Conservation (phyloP, 2,113 vertebrate genomes). For the Urocynchramus pylzowi region DNA sequence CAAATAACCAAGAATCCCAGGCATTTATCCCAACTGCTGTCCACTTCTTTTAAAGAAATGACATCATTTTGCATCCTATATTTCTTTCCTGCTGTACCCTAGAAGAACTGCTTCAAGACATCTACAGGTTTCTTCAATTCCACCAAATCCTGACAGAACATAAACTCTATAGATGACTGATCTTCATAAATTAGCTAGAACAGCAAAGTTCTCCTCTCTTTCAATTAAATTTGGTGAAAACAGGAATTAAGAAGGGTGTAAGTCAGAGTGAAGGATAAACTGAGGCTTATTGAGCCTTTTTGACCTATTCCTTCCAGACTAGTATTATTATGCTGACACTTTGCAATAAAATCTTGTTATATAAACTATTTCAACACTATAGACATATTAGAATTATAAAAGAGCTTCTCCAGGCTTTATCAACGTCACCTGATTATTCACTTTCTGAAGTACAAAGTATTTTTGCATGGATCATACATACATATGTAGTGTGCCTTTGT, state of each 20-base stretch:
- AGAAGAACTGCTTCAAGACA: background rate
- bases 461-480: background rate
- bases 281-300: slow-evolving; percentile 41
- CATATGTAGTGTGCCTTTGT: slow-evolving; percentile 35
- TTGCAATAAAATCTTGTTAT: slow-evolving; percentile 46
- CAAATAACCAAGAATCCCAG: background rate
- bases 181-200: background rate
- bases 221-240: slow-evolving; percentile 27
- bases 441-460: slow-evolving; percentile 21
- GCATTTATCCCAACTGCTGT: background rate
- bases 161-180: background rate
- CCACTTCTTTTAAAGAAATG: background rate
- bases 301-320: slow-evolving; percentile 56
- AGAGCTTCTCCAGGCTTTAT: slow-evolving; percentile 32
- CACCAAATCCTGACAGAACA: background rate
- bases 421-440: slow-evolving; percentile 20
- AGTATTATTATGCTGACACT: slow-evolving; percentile 32
- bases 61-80: background rate
- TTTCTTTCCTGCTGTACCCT: background rate
- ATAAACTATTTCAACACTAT: slow-evolving; percentile 44
- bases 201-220: background rate
- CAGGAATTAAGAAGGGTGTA: slow-evolving; percentile 29
- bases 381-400: slow-evolving; percentile 35
- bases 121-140: background rate
- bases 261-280: slow-evolving; percentile 2